Evolutionary conservation across 1,140 invertebrate species (phyloP).

Genomic region (Hermetia illucens): DNA sequence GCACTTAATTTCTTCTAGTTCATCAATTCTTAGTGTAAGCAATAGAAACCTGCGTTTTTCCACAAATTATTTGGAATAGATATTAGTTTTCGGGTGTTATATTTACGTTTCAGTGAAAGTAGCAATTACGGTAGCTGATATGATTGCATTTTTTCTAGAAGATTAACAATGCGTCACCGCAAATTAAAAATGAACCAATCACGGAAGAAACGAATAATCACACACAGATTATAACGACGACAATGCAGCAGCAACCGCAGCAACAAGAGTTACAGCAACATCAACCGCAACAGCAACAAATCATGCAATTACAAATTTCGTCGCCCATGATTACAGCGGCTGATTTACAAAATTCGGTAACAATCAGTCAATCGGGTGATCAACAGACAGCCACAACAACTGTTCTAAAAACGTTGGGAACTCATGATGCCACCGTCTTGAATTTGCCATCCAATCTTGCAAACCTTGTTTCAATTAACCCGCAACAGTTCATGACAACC

Average conservation of each 20-base stretch:
- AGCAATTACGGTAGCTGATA: slow-evolving; percentile 1
- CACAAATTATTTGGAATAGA: too few species aligned
- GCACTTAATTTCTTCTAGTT: too few species aligned
- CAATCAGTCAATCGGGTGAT: slow-evolving; percentile 18
- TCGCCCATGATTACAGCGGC: slow-evolving; percentile 15
- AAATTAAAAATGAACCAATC: neutral
- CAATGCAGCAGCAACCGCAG: slow-evolving; percentile 1
- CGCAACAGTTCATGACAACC: slow-evolving; percentile 17
- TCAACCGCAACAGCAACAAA: slow-evolving; percentile 8
- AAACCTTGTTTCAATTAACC: slow-evolving; percentile 23
- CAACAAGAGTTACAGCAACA: slow-evolving; percentile 21
- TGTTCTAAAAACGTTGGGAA: slow-evolving; percentile 3
- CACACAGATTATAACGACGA: neutral
- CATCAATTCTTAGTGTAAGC: too few species aligned
- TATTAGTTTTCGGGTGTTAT: too few species aligned
- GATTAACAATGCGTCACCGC: neutral
- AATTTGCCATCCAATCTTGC: slow-evolving; percentile 17
- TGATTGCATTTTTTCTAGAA: neutral
- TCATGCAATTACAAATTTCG: slow-evolving; percentile 2
- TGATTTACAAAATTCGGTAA: slow-evolving; percentile 23
- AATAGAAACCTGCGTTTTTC: too few species aligned
- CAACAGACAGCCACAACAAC: slow-evolving; percentile 4
- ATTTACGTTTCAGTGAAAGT: slow-evolving; percentile 3
- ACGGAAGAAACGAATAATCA: too few species aligned
- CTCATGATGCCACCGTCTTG: slow-evolving; percentile 15